Conservation (phyloP, 1,140 invertebrate species). For the Acyrthosiphon pisum region DNA sequence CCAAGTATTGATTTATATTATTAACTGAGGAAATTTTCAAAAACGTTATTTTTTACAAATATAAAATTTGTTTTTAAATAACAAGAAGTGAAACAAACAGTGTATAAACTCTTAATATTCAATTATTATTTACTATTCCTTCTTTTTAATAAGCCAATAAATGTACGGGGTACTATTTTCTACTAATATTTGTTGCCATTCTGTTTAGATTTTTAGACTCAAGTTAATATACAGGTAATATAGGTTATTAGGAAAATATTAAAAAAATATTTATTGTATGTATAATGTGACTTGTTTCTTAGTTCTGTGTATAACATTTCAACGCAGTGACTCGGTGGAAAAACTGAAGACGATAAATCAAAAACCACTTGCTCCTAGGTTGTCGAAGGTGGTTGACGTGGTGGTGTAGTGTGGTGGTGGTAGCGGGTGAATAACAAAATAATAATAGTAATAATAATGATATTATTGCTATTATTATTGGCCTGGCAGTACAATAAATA, state of each 20-base stretch:
- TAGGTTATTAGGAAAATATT: not conserved
- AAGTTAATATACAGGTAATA: not conserved
- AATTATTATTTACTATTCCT: too few species aligned
- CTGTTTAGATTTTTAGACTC: not conserved
- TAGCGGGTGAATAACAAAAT: not conserved
- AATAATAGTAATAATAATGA: not conserved
- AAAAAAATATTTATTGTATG: not conserved
- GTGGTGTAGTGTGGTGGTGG: not conserved
- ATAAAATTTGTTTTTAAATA: too few species aligned
- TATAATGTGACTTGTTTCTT: not conserved
- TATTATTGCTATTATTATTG: conserved; percentile 7
- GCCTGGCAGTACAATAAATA: not conserved
- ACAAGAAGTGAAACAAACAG: too few species aligned
- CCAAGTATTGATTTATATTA: not conserved
- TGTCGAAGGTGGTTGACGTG: not conserved
- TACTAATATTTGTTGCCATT: not conserved
- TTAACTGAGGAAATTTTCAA: not conserved
- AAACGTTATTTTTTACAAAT: not conserved
- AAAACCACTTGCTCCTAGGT: not conserved
- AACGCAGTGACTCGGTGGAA: not conserved
- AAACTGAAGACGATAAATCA: not conserved
- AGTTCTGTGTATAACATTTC: not conserved
- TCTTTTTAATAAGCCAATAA: not conserved
- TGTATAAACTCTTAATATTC: too few species aligned
- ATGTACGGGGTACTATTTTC: not conserved